Conservation (phyloP, 1,140 invertebrate species). For the Calosoma granatense region DNA sequence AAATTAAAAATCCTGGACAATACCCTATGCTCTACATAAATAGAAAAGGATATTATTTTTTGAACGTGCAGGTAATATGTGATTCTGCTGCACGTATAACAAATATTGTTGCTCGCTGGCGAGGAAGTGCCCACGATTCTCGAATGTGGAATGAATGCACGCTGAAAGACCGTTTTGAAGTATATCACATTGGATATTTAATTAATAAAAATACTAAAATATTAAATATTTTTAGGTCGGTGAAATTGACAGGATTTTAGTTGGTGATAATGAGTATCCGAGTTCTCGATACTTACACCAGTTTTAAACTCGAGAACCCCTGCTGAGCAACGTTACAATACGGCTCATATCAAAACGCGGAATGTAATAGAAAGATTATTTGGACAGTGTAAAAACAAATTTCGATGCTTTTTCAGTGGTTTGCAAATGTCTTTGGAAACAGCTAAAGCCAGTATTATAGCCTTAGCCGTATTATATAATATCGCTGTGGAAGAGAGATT, state of each 20-base stretch:
- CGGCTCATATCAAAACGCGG: slow-evolving; percentile 30
- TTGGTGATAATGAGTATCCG: slow-evolving; percentile 24
- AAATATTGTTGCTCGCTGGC: slow-evolving; percentile 30
- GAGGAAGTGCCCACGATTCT: slow-evolving; percentile 27
- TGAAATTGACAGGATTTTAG: neutral
- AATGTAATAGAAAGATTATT: slow-evolving; percentile 30
- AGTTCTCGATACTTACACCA: slow-evolving; percentile 17
- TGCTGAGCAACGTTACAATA: slow-evolving; percentile 27
- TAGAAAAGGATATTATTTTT: slow-evolving; percentile 30
- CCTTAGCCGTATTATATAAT: slow-evolving; percentile 3
- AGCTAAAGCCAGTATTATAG: slow-evolving; percentile 25
- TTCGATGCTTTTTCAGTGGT: slow-evolving; percentile 1
- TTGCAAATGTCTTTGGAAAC: slow-evolving; percentile 26
- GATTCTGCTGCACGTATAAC: neutral
- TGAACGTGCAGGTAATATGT: slow-evolving; percentile 31
- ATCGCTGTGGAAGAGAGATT: neutral
- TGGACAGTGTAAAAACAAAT: slow-evolving; percentile 27
- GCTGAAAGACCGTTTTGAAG: slow-evolving; percentile 22
- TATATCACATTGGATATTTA: slow-evolving; percentile 14
- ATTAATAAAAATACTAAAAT: neutral
- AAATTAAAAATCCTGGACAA: slow-evolving; percentile 22
- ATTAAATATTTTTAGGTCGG: neutral
- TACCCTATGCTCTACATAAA: slow-evolving; percentile 24
- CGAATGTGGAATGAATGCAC: slow-evolving; percentile 26
- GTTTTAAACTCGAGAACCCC: slow-evolving; percentile 18